Percentiles rank a stretch among this genome's conserved stretches.
phyloP scores from a whole-genome alignment of 2,888 invertebrate genomes.

The Eupelmus urozonus region DNA sequence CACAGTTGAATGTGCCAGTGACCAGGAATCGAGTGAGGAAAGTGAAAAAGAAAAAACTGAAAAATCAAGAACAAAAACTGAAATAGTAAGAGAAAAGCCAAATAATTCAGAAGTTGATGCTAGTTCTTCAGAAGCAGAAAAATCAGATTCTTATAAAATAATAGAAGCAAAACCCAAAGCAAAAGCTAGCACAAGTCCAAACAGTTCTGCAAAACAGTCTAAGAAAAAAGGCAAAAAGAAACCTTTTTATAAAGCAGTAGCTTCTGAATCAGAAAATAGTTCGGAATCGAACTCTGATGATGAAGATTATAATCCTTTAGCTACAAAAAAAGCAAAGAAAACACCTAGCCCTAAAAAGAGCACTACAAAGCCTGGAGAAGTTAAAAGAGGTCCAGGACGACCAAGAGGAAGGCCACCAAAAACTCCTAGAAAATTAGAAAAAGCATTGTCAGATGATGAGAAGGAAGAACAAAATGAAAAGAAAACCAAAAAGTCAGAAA shows the following conservation, averaged over 20 bases:
- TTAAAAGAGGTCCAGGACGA: conserved; percentile 63
- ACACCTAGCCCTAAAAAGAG: conserved; percentile 32
- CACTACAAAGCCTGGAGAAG: conserved; percentile 61
- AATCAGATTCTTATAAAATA: conserved; percentile 61
- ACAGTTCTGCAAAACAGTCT: conserved; percentile 37
- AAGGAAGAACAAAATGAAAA: conserved; percentile 60
- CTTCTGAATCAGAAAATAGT: conserved; percentile 69
- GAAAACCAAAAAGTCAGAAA: conserved; percentile 55
- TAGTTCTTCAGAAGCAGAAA: conserved; percentile 68
- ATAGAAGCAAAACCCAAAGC: conserved; percentile 50
- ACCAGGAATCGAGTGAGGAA: conserved; percentile 68
- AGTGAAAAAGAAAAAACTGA: conserved; percentile 64
- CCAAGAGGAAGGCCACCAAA: conserved; percentile 62
- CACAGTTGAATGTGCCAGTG: conserved; percentile 74
- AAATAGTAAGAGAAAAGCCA: conserved; percentile 71
- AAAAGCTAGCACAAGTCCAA: conserved; percentile 11
- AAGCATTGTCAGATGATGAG: conserved; percentile 48
- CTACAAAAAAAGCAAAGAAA: conserved; percentile 65
- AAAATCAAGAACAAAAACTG: conserved; percentile 69
- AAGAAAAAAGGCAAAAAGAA: conserved; percentile 62
- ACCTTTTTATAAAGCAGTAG: conserved; percentile 64
- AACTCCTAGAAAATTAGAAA: conserved; percentile 59
- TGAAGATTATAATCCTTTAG: conserved; percentile 72
- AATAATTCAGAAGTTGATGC: conserved; percentile 74
- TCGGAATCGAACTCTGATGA: conserved; percentile 67